phyloP scores from a whole-genome alignment of 2,888 invertebrate species.

The Molorchus minor region DNA sequence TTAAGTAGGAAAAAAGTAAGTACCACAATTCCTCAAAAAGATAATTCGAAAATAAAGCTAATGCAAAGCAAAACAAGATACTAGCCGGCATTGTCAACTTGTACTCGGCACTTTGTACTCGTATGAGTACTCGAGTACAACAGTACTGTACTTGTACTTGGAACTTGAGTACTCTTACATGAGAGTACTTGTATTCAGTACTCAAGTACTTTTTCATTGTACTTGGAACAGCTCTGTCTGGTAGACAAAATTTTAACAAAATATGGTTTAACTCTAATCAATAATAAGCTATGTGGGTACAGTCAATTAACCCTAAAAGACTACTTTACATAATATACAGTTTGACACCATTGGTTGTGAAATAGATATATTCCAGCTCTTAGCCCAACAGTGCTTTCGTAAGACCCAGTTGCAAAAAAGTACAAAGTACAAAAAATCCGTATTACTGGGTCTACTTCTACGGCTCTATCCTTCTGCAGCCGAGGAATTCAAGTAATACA shows the following conservation, averaged over 20 bases:
- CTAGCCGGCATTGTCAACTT: neutral
- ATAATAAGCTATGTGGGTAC: neutral
- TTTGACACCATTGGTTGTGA: neutral
- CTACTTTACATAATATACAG: neutral
- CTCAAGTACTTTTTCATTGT: neutral
- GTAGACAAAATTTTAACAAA: neutral
- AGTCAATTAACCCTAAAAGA: too few species aligned
- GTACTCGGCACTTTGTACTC: neutral
- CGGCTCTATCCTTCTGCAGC: too few species aligned
- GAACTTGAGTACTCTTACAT: neutral
- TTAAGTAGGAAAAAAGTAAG: neutral
- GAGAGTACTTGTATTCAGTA: neutral
- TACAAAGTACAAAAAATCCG: neutral
- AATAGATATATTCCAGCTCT: neutral
- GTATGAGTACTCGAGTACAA: neutral
- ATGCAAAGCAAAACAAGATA: neutral
- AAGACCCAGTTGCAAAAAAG: neutral
- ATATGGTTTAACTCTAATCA: neutral
- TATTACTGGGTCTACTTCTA: too few species aligned
- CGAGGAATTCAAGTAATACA: too few species aligned
- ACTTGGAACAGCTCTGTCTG: neutral
- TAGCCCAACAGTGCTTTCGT: neutral
- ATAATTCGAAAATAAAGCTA: neutral
- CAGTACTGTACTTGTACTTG: too few species aligned
- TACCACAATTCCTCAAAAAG: neutral